phyloP scores from a whole-genome alignment of 2,888 invertebrate genomes.

The Agrochola lychnidis region DNA sequence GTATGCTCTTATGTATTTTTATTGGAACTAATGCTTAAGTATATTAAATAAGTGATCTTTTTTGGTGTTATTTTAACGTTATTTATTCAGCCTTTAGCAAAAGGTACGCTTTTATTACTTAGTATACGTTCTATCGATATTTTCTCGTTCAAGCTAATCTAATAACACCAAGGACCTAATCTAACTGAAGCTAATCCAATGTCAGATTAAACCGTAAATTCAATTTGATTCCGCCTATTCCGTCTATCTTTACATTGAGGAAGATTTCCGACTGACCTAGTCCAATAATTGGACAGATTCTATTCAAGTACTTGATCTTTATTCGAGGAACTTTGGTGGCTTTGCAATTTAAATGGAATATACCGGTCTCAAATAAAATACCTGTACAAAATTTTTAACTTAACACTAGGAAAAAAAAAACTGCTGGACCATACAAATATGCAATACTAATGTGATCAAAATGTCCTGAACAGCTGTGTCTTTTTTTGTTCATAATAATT shows the following conservation, averaged over 20 bases:
- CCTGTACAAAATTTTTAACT: background rate
- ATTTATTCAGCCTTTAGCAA: background rate
- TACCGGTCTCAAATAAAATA: background rate
- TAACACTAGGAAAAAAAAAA: no score
- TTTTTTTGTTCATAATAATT: background rate
- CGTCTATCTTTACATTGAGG: slow-evolving; percentile 5
- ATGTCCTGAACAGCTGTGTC: background rate
- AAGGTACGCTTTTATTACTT: background rate
- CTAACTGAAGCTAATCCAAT: background rate
- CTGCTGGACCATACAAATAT: no score
- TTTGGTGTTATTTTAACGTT: background rate
- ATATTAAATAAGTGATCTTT: background rate
- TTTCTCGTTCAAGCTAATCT: background rate
- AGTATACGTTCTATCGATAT: background rate
- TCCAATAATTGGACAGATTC: slow-evolving; percentile 30
- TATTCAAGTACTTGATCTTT: background rate
- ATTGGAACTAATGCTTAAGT: no score
- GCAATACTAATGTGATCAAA: background rate
- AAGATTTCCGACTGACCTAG: slow-evolving; percentile 24
- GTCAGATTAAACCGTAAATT: slow-evolving; percentile 33
- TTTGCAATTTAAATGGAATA: background rate
- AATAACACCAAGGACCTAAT: slow-evolving; percentile 11
- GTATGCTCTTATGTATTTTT: background rate
- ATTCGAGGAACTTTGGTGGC: background rate
- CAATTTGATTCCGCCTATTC: slow-evolving; percentile 19